phyloP scores from a whole-genome alignment of 2,888 invertebrate genomes.

The Leptothorax acervorum region DNA sequence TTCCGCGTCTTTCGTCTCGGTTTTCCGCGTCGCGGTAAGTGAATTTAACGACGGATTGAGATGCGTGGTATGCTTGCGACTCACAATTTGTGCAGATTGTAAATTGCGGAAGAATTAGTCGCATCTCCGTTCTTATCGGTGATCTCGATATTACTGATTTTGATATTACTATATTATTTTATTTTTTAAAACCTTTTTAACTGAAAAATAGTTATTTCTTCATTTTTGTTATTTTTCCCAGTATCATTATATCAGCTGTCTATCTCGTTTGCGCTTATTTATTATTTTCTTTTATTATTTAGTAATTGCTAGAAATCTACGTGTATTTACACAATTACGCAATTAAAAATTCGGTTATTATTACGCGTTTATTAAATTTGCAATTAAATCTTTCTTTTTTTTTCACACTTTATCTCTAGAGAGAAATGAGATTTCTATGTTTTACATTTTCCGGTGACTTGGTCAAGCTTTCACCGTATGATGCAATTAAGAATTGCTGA shows the following conservation, averaged over 20 bases:
- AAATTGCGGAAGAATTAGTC: background rate
- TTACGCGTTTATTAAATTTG: background rate
- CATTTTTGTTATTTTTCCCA: background rate
- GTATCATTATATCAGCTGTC: background rate
- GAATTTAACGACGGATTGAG: slow-evolving; percentile 7
- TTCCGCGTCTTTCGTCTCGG: background rate
- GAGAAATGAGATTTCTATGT: background rate
- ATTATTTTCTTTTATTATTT: background rate
- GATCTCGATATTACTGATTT: background rate
- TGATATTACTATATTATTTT: background rate
- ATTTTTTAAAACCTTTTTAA: background rate
- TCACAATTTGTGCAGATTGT: background rate
- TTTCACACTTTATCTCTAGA: background rate
- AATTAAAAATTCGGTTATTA: background rate
- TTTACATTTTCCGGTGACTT: background rate
- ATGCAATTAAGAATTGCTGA: slow-evolving; percentile 13
- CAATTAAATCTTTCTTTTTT: background rate
- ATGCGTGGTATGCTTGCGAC: background rate
- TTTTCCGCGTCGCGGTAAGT: background rate
- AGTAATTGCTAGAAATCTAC: background rate
- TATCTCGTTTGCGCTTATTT: background rate
- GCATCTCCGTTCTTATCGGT: background rate
- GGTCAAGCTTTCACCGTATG: background rate
- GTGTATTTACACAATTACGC: background rate
- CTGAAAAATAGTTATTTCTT: background rate